Conservation (phyloP, 2,888 invertebrate species). For the Sminthurides aquaticus region DNA sequence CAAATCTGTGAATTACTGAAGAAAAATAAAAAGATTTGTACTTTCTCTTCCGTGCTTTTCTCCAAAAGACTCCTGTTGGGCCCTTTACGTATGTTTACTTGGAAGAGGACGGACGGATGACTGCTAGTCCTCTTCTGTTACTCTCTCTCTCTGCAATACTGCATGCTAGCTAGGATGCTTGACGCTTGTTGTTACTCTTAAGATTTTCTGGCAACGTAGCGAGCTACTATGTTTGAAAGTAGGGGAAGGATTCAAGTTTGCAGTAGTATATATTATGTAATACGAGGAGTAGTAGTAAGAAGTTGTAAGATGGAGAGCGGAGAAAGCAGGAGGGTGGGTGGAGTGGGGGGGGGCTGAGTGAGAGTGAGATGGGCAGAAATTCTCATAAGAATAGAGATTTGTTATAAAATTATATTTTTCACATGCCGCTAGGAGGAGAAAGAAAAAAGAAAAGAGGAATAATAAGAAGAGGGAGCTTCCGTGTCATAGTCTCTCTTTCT, state of each 20-base stretch:
- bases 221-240: no score
- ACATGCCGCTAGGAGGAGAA: conserved; percentile 12
- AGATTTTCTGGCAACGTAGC: no score
- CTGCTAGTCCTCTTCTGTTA: no score
- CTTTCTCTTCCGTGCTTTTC: conserved; percentile 2
- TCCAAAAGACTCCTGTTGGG: no score
- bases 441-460: conserved; percentile 10
- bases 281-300: neutral
- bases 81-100: no score
- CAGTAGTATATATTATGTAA: neutral
- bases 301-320: neutral
- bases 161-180: no score
- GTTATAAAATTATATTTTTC: conserved; percentile 18
- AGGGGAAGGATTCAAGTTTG: no score
- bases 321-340: neutral
- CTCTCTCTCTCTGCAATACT: no score
- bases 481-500: conserved; percentile 5
- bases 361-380: neutral
- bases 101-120: neutral
- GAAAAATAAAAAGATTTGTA: conserved; percentile 16
- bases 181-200: no score
- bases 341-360: neutral
- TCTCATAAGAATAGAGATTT: conserved; percentile 11
- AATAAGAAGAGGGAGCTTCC: conserved; percentile 4
- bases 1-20: conserved; percentile 20